Evolutionary conservation across 2,797 vertebrate species (phyloP).

Genomic region (Streptopelia turtur): DNA sequence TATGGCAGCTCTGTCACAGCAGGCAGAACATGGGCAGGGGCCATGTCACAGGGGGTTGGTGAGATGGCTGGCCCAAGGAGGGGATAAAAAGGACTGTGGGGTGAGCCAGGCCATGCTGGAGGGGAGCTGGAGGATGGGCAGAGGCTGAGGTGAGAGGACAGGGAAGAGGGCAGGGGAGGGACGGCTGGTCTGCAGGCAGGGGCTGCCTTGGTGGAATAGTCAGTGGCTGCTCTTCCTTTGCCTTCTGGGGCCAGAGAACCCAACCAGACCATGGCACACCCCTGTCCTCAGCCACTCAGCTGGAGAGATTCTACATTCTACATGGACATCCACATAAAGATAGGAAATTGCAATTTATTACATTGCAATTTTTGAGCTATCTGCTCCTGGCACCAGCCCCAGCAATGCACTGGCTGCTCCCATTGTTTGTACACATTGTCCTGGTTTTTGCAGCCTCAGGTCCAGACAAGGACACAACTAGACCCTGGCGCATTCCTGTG

Average conservation of each 20-base stretch:
- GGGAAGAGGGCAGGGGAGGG: not conserved
- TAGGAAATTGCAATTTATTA: too few relatives aligned
- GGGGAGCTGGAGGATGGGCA: not conserved
- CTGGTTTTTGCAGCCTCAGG: too few relatives aligned
- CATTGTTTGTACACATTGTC: not conserved
- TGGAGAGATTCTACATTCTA: not conserved
- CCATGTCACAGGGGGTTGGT: not conserved
- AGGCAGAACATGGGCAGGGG: not conserved
- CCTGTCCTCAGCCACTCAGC: not conserved
- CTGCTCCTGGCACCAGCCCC: too few relatives aligned
- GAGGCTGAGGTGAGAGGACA: not conserved
- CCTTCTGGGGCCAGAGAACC: not conserved
- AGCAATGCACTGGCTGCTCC: not conserved
- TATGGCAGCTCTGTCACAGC: not conserved
- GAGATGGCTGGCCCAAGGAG: not conserved
- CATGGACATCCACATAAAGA: not conserved
- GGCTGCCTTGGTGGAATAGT: not conserved
- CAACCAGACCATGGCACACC: too few relatives aligned
- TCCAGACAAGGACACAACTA: not conserved
- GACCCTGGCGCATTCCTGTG: too few relatives aligned
- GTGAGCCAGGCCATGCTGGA: not conserved
- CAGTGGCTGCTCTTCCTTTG: not conserved
- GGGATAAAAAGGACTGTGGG: not conserved
- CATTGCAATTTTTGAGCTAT: too few relatives aligned
- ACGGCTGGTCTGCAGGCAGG: not conserved